Evolutionary conservation across 2,113 vertebrate species (phyloP).

Genomic region (Psittacula cyanocephala): DNA sequence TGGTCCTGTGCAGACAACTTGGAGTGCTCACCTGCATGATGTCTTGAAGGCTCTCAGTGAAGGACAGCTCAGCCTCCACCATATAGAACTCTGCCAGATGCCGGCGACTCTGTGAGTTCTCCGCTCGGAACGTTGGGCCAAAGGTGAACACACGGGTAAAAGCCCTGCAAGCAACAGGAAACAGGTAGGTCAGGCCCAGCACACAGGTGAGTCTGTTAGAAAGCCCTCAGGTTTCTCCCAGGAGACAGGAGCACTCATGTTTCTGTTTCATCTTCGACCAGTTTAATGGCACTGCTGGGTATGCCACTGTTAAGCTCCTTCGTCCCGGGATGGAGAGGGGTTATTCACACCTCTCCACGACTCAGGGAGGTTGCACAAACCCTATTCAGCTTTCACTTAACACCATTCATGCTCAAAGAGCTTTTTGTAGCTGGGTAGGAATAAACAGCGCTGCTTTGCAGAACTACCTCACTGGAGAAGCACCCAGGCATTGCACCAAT

Average conservation of each 20-base stretch:
- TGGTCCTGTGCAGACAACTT: not conserved
- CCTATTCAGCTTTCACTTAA: not conserved
- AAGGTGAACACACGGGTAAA: conserved; percentile 92
- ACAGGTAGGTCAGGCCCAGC: not conserved
- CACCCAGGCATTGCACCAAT: accelerated
- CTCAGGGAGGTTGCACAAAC: not conserved
- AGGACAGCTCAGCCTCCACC: conserved; percentile 95
- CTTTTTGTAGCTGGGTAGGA: not conserved
- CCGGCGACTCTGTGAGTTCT: conserved; percentile 92
- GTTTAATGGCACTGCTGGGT: not conserved
- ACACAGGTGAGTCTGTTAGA: not conserved
- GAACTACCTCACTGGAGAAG: not conserved
- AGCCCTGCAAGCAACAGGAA: conserved; percentile 76
- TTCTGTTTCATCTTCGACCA: not conserved
- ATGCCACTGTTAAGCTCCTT: not conserved
- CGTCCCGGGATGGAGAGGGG: not conserved
- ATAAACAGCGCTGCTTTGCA: not conserved
- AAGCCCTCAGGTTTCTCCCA: not conserved
- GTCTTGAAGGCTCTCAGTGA: conserved; percentile 86
- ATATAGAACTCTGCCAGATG: conserved; percentile 98
- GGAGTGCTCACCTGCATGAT: conserved; percentile 81
- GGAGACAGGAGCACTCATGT: not conserved
- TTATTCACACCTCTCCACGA: not conserved
- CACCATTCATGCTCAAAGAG: not conserved
- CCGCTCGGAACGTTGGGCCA: conserved; percentile 92